Conservation (phyloP, 2,113 vertebrate genomes). For the Motacilla tschutschensis region DNA sequence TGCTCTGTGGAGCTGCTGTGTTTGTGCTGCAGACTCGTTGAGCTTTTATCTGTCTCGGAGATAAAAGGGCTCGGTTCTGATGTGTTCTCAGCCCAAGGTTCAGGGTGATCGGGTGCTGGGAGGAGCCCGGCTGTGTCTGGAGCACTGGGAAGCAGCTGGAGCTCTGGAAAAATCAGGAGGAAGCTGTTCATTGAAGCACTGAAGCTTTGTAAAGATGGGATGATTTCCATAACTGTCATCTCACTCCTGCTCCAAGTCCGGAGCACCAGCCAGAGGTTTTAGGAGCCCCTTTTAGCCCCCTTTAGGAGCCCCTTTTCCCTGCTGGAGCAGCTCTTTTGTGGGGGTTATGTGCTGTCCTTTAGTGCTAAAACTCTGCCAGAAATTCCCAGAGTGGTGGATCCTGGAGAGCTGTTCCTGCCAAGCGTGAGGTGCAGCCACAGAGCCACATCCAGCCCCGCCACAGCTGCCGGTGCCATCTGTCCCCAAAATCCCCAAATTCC, state of each 20-base stretch:
- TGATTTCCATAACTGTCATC: accelerated
- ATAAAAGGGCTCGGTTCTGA: neutral
- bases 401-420: neutral
- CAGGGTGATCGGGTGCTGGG: neutral
- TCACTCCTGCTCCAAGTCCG: neutral
- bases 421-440: neutral
- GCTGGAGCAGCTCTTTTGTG: neutral
- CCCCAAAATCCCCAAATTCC: neutral
- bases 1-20: neutral
- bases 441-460: neutral
- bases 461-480: neutral
- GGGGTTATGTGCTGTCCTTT: neutral
- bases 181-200: neutral
- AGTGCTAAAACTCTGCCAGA: neutral
- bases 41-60: neutral
- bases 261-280: neutral
- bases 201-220: neutral
- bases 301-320: neutral
- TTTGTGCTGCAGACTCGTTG: neutral
- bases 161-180: neutral
- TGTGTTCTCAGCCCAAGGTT: no score
- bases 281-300: no score
- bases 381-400: neutral
- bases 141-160: neutral
- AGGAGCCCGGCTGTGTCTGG: neutral